Base-by-base conservation (phyloP, 2,797 vertebrate genomes). In the Schizothorax lantsangensis region DNA sequence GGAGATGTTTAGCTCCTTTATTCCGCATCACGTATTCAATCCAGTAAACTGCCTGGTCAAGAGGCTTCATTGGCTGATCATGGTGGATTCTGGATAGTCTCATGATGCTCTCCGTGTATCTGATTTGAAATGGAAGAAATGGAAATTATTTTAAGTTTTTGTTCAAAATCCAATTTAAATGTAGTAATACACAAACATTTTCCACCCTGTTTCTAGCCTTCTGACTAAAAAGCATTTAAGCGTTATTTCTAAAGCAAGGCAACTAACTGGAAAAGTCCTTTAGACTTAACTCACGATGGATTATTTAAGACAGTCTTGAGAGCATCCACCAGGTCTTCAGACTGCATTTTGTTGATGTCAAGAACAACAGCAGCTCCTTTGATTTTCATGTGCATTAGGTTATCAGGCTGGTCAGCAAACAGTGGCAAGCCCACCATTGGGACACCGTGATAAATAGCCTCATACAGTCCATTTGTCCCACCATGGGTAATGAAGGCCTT, bases 391-490 rank as follows among this genome's bases (percentile, higher is more conserved):
- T 86, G 64, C 36, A 62, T 11, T 4, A 81, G 43, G 88, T 98
- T 97, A 88, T 96, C 94, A 0, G 91, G 91, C 90, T 98, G 97
- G 83, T 97, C 96, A 0, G 79, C 95, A 74, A 97, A 97, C 84
- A 97, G 91, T 2, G 96, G 97, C 4, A 97, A 68, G 3, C 97
- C 97, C 12, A 98, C 95, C 93, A 98, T 90, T 0, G 97, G 97
- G 54, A 98, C 86, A 0, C 93, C 96, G 0, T 98, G 97, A 88
- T 96, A 97, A 84, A 98, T 96, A 0, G 96, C 96, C 93, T 98
- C 97, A 23, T 98, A 98, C 57, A 98, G 92, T 2, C 97, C 95
- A 10, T 98, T 98, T 1, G 95, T 96, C 52, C 97, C 97, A 15
- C 94, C 94, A 4, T 95, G 94, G 1, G 92, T 91, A 72, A 95